phyloP scores from a whole-genome alignment of 2,113 vertebrate species.

The Apistogramma diplotaenia region DNA sequence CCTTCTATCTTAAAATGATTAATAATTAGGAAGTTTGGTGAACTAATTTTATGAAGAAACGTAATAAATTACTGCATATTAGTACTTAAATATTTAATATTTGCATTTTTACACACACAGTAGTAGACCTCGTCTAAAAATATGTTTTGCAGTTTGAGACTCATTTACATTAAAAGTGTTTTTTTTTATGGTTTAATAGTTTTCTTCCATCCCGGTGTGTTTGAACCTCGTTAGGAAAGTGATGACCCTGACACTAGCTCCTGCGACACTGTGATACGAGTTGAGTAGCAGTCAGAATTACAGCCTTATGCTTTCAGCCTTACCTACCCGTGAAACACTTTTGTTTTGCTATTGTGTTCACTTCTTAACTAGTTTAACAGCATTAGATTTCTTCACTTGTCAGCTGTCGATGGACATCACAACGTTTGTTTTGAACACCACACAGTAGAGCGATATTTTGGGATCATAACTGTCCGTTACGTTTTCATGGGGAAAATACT shows the following conservation, averaged over 20 bases:
- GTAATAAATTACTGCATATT: background rate
- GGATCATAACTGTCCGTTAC: constrained; percentile 12
- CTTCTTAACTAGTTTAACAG: constrained; percentile 40
- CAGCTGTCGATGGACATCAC: background rate
- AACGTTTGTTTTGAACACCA: constrained; percentile 8
- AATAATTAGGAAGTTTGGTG: background rate
- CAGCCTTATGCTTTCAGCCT: constrained; percentile 71
- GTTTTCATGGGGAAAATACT: constrained; percentile 39
- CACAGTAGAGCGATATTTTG: constrained; percentile 22
- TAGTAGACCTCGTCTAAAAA: background rate
- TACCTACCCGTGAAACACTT: constrained; percentile 30
- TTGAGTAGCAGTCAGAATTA: constrained; percentile 51
- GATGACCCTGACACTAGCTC: constrained; percentile 33
- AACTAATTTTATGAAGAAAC: background rate
- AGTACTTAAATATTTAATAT: background rate
- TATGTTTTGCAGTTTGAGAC: background rate
- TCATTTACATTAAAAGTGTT: background rate
- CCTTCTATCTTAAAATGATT: background rate
- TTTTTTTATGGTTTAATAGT: background rate
- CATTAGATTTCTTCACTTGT: constrained; percentile 29
- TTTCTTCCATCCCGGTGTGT: background rate
- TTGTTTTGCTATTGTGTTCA: constrained; percentile 33
- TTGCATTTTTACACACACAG: background rate
- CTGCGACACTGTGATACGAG: constrained; percentile 62
- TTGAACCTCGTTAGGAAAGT: background rate